Evolutionary conservation across 2,797 vertebrate species (phyloP).

Genomic region (Scolopax bukidnonensis): DNA sequence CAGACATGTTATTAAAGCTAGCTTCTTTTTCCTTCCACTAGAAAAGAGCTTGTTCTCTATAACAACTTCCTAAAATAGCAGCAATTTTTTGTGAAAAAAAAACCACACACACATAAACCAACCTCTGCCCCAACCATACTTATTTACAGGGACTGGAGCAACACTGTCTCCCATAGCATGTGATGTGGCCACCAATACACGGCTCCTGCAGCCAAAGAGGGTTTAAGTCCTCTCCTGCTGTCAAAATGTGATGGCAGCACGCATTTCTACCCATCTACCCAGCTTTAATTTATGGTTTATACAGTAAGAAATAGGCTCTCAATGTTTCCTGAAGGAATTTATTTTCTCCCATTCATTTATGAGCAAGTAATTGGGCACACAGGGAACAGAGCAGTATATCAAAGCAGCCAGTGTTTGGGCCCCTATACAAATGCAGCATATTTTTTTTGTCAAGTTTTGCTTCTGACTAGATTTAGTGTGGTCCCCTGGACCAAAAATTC

Average conservation of each 20-base stretch:
- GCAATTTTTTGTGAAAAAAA: too few species aligned
- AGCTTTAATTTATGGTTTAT: not conserved
- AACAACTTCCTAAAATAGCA: not conserved
- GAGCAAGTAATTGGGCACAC: not conserved
- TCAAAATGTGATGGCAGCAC: not conserved
- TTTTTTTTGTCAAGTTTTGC: not conserved
- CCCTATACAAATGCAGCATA: not conserved
- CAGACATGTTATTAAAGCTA: not conserved
- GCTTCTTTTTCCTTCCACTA: not conserved
- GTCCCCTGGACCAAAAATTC: not conserved
- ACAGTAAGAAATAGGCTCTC: not conserved
- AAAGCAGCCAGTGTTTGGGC: not conserved
- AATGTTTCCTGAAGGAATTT: not conserved
- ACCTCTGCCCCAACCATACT: not conserved
- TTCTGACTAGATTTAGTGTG: not conserved
- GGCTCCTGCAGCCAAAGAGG: not conserved
- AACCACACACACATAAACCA: too few species aligned
- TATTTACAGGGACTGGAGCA: not conserved
- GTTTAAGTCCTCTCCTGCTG: not conserved
- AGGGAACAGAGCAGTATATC: not conserved
- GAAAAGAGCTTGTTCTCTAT: not conserved
- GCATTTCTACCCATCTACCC: not conserved
- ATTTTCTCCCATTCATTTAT: not conserved
- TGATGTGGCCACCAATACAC: not conserved
- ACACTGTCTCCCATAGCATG: not conserved